A percentile compares a stretch with the other conserved stretches of the same genome.
Conservation (phyloP, 2,113 vertebrate genomes). For the Eudyptes chrysolophus region DNA sequence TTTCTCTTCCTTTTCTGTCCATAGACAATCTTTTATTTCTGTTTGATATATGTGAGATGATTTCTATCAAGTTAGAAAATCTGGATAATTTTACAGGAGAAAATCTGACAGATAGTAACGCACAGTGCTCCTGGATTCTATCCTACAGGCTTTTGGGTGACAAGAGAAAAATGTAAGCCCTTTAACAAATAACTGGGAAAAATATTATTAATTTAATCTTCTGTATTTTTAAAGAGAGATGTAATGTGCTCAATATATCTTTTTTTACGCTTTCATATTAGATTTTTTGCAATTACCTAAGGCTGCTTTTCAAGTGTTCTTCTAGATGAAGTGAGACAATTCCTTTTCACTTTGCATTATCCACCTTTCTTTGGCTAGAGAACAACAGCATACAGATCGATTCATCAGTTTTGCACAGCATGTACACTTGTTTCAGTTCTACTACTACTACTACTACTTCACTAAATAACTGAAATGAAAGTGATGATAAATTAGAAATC, state of each 20-base stretch:
- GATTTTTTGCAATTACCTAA: neutral
- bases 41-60: neutral
- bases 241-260: neutral
- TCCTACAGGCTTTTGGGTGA: neutral
- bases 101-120: neutral
- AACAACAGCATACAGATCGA: neutral
- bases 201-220: neutral
- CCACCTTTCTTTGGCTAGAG: neutral
- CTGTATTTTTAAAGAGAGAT: neutral
- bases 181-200: neutral
- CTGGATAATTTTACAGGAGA: neutral
- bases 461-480: constrained; percentile 28
- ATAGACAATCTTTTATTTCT: neutral
- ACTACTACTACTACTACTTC: neutral
- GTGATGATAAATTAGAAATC: constrained; percentile 20
- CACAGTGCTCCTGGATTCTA: neutral
- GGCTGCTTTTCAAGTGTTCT: neutral
- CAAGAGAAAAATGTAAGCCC: neutral
- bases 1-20: neutral
- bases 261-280: neutral
- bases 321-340: neutral
- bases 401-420: neutral
- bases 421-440: neutral
- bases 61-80: neutral
- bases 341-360: neutral